Percentiles rank a stretch among this genome's conserved stretches.
Evolutionary conservation across 1,140 invertebrate genomes (phyloP).

Genomic region (Aporrectodea caliginosa): DNA sequence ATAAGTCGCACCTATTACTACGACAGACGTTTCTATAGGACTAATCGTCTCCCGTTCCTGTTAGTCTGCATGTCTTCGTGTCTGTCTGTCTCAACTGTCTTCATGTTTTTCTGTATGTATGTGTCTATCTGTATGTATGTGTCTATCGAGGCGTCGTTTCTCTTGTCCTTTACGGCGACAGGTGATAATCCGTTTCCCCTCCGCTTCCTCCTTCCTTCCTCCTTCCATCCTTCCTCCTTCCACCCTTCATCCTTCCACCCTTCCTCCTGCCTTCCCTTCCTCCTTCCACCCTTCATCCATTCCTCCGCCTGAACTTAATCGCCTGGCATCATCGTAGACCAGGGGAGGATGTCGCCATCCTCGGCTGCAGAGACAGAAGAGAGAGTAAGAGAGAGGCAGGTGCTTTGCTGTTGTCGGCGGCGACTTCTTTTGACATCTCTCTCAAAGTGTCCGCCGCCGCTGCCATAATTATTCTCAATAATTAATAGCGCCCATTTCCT

Average conservation of each 20-base stretch:
- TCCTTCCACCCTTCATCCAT: no score
- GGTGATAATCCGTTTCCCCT: not conserved
- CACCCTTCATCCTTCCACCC: no score
- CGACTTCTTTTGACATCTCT: not conserved
- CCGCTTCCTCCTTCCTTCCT: not conserved
- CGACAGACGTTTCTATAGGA: no score
- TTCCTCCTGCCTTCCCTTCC: no score
- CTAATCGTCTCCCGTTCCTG: no score
- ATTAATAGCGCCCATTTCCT: not conserved
- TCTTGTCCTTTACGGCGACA: not conserved
- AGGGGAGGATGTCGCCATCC: not conserved
- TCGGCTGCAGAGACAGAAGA: not conserved
- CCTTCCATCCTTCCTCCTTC: not conserved
- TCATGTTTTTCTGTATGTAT: no score
- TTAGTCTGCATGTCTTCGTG: no score
- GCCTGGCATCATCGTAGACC: no score
- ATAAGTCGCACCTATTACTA: no score
- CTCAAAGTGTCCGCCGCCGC: not conserved
- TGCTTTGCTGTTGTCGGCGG: not conserved
- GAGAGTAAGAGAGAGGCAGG: not conserved
- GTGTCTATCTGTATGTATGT: no score
- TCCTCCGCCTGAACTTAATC: no score
- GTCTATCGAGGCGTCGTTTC: not conserved
- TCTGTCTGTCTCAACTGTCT: no score
- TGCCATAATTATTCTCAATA: not conserved